Conservation (phyloP, 2,888 invertebrate species). For the Agrotis puta region DNA sequence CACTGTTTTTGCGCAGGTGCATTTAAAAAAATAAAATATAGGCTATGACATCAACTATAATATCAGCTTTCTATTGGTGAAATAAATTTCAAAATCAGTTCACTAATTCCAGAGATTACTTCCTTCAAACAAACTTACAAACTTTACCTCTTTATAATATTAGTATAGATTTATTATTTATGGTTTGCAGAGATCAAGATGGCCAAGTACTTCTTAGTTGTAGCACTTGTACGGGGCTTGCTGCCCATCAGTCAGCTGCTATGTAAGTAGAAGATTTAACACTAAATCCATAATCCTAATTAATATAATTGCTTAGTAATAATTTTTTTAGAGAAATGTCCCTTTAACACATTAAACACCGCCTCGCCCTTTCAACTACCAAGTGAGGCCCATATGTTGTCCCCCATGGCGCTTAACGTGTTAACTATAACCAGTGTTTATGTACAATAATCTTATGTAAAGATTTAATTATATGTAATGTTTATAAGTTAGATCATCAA, state of each 20-base stretch:
- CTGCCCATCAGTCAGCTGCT: conserved; percentile 82
- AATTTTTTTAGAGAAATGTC: neutral
- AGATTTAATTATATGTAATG: neutral
- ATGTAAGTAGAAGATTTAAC: conserved; percentile 76
- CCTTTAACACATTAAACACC: no score
- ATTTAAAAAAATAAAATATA: no score
- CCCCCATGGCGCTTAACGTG: no score
- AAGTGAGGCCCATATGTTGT: no score
- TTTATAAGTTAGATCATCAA: neutral
- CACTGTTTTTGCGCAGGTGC: no score
- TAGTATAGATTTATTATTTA: conserved; percentile 19
- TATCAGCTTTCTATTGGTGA: no score
- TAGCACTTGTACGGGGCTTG: conserved; percentile 81
- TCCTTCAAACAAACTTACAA: no score
- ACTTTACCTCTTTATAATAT: no score
- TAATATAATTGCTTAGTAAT: neutral
- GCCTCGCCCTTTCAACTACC: no score
- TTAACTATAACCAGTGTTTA: neutral
- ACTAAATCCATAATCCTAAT: neutral
- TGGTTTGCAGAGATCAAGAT: conserved; percentile 78
- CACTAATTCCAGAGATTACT: no score
- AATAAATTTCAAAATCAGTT: no score
- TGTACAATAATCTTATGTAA: neutral
- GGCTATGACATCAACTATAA: no score
- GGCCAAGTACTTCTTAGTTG: conserved; percentile 77